These are phyloP conservation scores for Chaitophorus viminalis DNA, from an alignment of 2,888 invertebrate species.

Conservation along the genomic window DNA sequence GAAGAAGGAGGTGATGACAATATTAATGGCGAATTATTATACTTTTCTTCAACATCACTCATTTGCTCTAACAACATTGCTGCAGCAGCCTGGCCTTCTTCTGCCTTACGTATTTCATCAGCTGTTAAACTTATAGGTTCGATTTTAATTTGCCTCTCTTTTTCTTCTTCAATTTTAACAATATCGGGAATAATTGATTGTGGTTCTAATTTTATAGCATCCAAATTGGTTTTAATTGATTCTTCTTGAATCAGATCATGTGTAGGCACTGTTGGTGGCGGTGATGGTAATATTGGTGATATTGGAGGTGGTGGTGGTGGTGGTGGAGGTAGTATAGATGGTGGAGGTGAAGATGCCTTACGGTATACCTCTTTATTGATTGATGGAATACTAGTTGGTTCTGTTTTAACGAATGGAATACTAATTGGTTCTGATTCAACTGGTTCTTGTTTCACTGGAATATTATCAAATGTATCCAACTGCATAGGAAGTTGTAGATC, in stretches of 20 bases:
- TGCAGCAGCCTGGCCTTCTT: slow-evolving; percentile 60
- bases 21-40: slow-evolving; percentile 25
- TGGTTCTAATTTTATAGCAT: slow-evolving; percentile 44
- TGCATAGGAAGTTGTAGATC: not conserved
- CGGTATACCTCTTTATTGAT: slow-evolving; percentile 19
- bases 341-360: not conserved
- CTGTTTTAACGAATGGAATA: slow-evolving; percentile 24
- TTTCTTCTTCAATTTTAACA: slow-evolving; percentile 29
- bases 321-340: not conserved
- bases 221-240: slow-evolving; percentile 42
- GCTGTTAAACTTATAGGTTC: slow-evolving; percentile 51
- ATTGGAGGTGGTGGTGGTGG: not conserved
- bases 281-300: slow-evolving; percentile 1
- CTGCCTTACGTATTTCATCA: slow-evolving; percentile 60
- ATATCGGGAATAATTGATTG: not conserved
- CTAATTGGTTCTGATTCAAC: slow-evolving; percentile 20
- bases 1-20: slow-evolving; percentile 20
- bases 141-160: not conserved
- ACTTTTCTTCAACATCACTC: slow-evolving; percentile 52
- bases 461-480: slow-evolving; percentile 13
- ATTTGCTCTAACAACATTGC: slow-evolving; percentile 60
- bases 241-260: slow-evolving; percentile 30
- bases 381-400: slow-evolving; percentile 19
- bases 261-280: slow-evolving; percentile 9
- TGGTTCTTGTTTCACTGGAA: slow-evolving; percentile 13